Evolutionary conservation across 2,113 vertebrate genomes (phyloP).

Genomic region (Hyperopisus bebe): DNA sequence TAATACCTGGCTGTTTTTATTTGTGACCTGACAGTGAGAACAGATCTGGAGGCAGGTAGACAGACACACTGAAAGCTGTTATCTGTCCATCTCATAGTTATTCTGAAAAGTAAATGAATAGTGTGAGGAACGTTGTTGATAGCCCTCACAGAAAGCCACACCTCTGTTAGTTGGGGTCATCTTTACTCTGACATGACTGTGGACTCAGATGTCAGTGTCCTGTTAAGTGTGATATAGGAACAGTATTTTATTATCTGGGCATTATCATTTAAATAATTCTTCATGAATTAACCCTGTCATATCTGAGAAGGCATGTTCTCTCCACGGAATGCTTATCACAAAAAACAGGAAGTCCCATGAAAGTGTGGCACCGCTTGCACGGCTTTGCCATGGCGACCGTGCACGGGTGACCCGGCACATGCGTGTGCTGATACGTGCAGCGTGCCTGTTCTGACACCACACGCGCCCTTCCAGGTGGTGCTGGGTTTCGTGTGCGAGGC

Average conservation of each 20-base stretch:
- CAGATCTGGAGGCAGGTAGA: background rate
- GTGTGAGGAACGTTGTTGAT: background rate
- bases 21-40: background rate
- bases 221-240: background rate
- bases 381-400: background rate
- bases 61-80: background rate
- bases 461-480: conserved; percentile 65
- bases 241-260: background rate
- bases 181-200: background rate
- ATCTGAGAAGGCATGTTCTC: background rate
- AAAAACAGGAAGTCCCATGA: background rate
- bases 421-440: background rate
- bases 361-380: background rate
- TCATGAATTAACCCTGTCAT: background rate
- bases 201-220: background rate
- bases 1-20: conserved; percentile 31
- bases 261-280: background rate
- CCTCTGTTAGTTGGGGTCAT: background rate
- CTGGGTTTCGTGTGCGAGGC: conserved; percentile 87
- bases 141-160: background rate
- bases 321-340: background rate
- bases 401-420: background rate
- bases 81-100: background rate
- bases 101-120: background rate
- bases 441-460: conserved; percentile 14